These are phyloP conservation scores for Brachyopa scutellaris DNA, from an alignment of 2,888 invertebrate species.

Conservation along the genomic window DNA sequence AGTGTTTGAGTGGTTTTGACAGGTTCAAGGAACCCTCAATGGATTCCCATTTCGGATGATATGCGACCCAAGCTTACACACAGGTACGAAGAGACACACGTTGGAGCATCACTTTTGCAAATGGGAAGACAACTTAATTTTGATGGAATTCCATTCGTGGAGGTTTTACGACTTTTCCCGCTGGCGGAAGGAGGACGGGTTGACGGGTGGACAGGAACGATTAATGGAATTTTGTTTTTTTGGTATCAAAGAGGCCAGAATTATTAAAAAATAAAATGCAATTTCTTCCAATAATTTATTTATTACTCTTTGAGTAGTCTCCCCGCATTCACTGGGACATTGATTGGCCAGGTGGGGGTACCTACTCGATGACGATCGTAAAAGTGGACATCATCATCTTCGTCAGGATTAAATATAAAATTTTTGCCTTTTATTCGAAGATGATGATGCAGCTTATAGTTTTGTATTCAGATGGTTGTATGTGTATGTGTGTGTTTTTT, in stretches of 20 bases:
- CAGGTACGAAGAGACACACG: not conserved
- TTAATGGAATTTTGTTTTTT: slow-evolving; percentile 48
- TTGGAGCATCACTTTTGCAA: slow-evolving; percentile 26
- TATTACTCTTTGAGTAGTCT: slow-evolving; percentile 57
- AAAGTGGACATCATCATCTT: slow-evolving; percentile 71
- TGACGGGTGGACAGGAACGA: too few species aligned
- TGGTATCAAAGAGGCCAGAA: not conserved
- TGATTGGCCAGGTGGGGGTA: slow-evolving; percentile 48
- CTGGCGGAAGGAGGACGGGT: not conserved
- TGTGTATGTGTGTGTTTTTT: not conserved
- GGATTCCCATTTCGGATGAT: slow-evolving; percentile 54
- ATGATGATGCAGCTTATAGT: not conserved
- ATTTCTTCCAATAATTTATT: slow-evolving; percentile 67
- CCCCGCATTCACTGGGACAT: slow-evolving; percentile 15
- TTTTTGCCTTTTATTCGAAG: slow-evolving; percentile 24
- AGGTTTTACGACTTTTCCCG: slow-evolving; percentile 52
- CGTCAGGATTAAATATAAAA: slow-evolving; percentile 66
- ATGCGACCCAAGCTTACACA: slow-evolving; percentile 20
- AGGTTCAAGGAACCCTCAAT: slow-evolving; percentile 68
- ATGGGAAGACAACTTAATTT: slow-evolving; percentile 61
- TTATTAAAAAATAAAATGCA: slow-evolving; percentile 59
- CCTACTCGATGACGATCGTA: slow-evolving; percentile 44
- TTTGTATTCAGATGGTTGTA: not conserved
- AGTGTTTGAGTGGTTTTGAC: slow-evolving; percentile 45
- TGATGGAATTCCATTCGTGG: slow-evolving; percentile 68